phyloP scores from a whole-genome alignment of 2,888 invertebrate genomes.

The Drosophila tripunctata region DNA sequence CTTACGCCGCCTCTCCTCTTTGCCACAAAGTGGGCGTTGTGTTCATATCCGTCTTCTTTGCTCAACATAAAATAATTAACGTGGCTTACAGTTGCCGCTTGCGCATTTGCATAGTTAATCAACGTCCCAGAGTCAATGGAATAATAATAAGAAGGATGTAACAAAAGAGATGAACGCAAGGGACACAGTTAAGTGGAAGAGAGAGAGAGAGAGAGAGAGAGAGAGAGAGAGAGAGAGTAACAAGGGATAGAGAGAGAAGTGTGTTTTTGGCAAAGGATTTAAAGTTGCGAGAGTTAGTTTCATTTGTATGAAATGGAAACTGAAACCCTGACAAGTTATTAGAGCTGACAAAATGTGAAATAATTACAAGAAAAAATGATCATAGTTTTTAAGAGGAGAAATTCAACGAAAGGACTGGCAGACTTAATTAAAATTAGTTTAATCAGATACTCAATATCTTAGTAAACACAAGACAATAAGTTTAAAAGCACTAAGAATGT shows the following conservation, averaged over 20 bases:
- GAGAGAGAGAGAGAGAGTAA: neutral
- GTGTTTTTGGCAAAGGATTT: neutral
- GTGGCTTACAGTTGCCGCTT: conserved; percentile 48
- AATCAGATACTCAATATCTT: neutral
- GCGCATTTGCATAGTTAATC: conserved; percentile 69
- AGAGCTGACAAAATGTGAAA: neutral
- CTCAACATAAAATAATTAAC: conserved; percentile 72
- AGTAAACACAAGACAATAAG: too few species aligned
- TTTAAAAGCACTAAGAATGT: too few species aligned
- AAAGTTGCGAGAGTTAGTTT: neutral
- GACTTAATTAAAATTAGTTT: too few species aligned
- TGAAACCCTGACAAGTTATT: neutral
- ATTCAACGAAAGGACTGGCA: neutral
- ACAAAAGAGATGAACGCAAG: neutral
- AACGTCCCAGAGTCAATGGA: conserved; percentile 22
- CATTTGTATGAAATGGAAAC: neutral
- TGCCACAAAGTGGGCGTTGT: neutral
- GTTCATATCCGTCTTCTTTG: conserved; percentile 13
- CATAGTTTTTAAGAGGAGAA: neutral
- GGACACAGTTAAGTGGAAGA: neutral
- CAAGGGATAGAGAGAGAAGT: neutral
- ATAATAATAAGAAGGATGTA: conserved; percentile 22
- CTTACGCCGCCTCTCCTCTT: too few species aligned
- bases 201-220: neutral
- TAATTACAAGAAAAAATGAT: neutral